phyloP scores from a whole-genome alignment of 2,797 vertebrate genomes.

The Lepilemur ruficaudatus region DNA sequence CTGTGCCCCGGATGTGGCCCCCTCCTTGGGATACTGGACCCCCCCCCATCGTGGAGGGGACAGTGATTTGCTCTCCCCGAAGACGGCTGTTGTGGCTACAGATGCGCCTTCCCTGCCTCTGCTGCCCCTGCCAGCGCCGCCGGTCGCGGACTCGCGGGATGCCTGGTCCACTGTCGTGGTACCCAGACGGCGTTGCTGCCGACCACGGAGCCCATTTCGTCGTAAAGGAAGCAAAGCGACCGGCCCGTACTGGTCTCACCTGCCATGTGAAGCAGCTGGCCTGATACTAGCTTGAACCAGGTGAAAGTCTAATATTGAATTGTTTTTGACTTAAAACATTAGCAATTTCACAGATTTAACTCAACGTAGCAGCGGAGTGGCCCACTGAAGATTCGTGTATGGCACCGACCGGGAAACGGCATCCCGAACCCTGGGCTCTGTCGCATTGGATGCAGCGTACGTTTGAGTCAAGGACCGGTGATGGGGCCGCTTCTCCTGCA shows the following conservation, averaged over 20 bases:
- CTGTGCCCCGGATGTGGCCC: background rate
- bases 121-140: background rate
- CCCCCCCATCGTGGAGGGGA: background rate
- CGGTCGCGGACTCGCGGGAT: too few relatives aligned
- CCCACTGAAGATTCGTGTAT: background rate
- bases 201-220: background rate
- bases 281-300: background rate
- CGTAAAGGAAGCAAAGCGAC: background rate
- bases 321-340: background rate
- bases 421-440: background rate
- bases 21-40: background rate
- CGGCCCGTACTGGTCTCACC: background rate
- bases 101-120: background rate
- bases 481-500: too few relatives aligned
- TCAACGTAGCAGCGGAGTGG: background rate
- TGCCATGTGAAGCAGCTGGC: background rate
- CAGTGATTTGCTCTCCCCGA: background rate
- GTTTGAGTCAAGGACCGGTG: background rate
- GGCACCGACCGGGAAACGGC: background rate
- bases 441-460: background rate
- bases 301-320: background rate
- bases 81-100: background rate
- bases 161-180: background rate
- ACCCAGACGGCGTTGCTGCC: background rate
- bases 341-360: background rate